Evolutionary conservation across 1,140 invertebrate species (phyloP), one percentile per base, ranked within the genome.

Genomic region (Drosophila kurseongensis): DNA sequence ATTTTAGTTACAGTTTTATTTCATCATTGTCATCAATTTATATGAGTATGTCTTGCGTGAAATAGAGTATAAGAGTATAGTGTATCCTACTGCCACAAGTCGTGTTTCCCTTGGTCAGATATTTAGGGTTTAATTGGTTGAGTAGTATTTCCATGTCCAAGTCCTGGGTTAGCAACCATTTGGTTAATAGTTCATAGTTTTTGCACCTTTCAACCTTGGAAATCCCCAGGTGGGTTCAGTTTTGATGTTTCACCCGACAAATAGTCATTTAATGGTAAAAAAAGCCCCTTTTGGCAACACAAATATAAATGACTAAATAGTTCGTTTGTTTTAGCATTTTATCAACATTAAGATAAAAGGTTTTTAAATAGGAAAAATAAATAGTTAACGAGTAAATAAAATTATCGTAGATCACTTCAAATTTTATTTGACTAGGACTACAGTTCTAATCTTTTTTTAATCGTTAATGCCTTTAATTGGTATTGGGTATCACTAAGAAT

Each of bases 1-100:
- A 89, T 90, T 89, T 89, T 89, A 89, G 84, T 89, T 89, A 89
- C 84, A 88, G 57, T 42, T 76, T 72, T 65, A 47, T 62, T 60
- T 73, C 57, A 85, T 63, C 18, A 73, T 83, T 50, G 68, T 61
- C 38, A 62, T 78, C 45, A 57, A 78, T 62, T 38, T 51, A 41
- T 55, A 44, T 63, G 27, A 50, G 38, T n/a, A 55, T 16, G 29
- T 74, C 32, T 41, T 51, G 14, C 45, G 16, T 52, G 13, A 45
- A 12, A 10, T 10, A 7, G 12, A 58, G 14, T 60, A 5, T 50
- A 10, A 51, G 14, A 27, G 5, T 44, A 18, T 14, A 29, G 27
- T 60, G 38, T 14, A 3, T 16, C 14, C 35, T 12, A 38, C 72
- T 66, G 71, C 73, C 63, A 68, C 48, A 68, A 61, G 54, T 68